Evolutionary conservation across 2,888 invertebrate genomes (phyloP), one percentile per base, ranked within the genome.

Genomic region (Oasisia sp.): DNA sequence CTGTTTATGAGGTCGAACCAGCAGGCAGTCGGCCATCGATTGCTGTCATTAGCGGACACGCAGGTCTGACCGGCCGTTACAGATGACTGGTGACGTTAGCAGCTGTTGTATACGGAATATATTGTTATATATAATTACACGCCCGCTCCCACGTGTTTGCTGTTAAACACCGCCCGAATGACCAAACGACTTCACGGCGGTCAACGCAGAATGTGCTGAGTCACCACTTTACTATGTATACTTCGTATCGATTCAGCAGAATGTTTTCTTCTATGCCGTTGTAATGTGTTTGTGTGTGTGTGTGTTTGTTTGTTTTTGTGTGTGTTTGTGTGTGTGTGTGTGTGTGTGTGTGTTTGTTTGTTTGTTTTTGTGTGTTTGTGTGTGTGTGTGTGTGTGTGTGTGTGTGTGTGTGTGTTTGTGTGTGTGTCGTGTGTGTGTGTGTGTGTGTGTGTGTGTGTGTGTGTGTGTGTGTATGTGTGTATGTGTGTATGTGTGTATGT

Each of bases 1-100:
- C 74, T 74, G 74, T 74, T 74, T 74, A 74, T 74, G 74, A 74
- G 74, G 74, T 74, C 74, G 74, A 74, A 74, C 74, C 74, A 74
- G 74, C 19, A 7, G 74, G 74, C 74, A 74, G n/a, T 19, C 74
- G 27, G 74, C n/a, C 74, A 74, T 74, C 19, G n/a, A 74, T 74
- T 74, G 74, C n/a, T 74, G 74, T 74, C 27, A 74, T 74, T 74
- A n/a, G n/a, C 27, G 74, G 19, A 74, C n/a, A 74, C 74, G n/a
- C 74, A 74, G 74, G 74, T 74, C 74, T 74, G 74, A 74, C 19
- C n/a, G 27, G 74, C 74, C 74, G 74, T 74, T 74, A 74, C 74
- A 74, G 74, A 0, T 74, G n/a, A n/a, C 74, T n/a, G 27, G 74
- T 74, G 14, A 74, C 74, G 7, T 74, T 74, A 74, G 74, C 74